Conservation (phyloP, 1,140 invertebrate species). For the Lordiphosa clarofinis region DNA sequence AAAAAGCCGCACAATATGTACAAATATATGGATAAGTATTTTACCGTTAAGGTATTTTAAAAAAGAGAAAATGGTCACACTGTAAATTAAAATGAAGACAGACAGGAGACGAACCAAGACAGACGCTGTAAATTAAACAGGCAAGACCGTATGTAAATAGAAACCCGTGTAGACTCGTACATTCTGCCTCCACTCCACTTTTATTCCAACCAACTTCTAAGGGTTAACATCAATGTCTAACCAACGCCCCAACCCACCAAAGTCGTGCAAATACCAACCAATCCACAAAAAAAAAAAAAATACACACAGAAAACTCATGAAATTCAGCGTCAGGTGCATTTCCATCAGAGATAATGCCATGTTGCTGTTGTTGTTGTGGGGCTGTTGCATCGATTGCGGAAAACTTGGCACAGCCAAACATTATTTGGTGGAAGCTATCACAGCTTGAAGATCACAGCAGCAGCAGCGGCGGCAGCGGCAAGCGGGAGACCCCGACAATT, state of each 20-base stretch:
- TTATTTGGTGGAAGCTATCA: constrained; percentile 34
- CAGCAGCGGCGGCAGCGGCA: constrained; percentile 12
- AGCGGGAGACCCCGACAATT: constrained; percentile 47
- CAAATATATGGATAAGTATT: too few relatives aligned
- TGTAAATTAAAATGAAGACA: too few relatives aligned
- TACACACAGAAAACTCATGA: constrained; percentile 44
- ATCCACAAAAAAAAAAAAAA: constrained; percentile 25
- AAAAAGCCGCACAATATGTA: too few relatives aligned
- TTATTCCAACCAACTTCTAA: not conserved
- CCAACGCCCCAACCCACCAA: constrained; percentile 39
- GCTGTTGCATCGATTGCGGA: constrained; percentile 69
- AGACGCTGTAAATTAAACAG: too few relatives aligned
- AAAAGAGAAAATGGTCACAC: too few relatives aligned
- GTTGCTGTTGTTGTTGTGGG: constrained; percentile 35
- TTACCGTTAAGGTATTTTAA: too few relatives aligned
- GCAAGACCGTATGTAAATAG: too few relatives aligned
- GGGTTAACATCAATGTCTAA: constrained; percentile 15
- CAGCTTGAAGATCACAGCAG: constrained; percentile 34
- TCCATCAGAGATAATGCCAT: constrained; percentile 78
- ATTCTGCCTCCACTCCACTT: too few relatives aligned
- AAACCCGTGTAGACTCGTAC: too few relatives aligned
- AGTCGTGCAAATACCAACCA: constrained; percentile 62
- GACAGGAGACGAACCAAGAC: too few relatives aligned
- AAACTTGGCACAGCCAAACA: constrained; percentile 54
- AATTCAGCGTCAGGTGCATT: constrained; percentile 79